phyloP scores from a whole-genome alignment of 2,888 invertebrate species.

The Cephus sareptanus region DNA sequence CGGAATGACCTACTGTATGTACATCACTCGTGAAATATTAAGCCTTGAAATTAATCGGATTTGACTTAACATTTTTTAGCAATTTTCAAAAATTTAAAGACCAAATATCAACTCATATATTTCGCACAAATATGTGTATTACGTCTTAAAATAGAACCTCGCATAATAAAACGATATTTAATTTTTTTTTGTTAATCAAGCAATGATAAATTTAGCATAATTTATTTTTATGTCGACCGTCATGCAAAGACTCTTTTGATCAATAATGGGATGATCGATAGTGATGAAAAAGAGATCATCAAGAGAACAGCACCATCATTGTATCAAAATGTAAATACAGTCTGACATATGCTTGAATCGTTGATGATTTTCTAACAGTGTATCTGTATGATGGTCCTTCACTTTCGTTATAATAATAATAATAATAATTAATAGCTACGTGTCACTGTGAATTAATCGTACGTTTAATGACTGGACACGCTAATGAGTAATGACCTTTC shows the following conservation, averaged over 20 bases:
- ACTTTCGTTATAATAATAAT: neutral
- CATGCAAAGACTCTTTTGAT: neutral
- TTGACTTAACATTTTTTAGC: neutral
- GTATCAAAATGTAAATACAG: neutral
- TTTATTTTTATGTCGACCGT: neutral
- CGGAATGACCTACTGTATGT: neutral
- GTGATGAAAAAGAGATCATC: neutral
- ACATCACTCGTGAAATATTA: neutral
- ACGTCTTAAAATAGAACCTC: too few species aligned
- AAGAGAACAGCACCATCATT: neutral
- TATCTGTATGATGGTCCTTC: neutral
- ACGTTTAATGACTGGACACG: neutral
- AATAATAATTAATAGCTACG: neutral
- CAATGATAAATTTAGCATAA: neutral
- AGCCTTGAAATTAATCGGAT: neutral
- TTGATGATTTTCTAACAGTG: neutral
- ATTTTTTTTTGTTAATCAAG: neutral
- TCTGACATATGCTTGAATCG: neutral
- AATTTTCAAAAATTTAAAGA: neutral
- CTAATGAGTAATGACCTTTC: neutral
- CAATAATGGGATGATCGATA: neutral
- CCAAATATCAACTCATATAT: neutral
- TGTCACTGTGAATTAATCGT: neutral
- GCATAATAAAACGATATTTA: neutral
- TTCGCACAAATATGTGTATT: too few species aligned